phyloP scores from a whole-genome alignment of 2,797 vertebrate species.

The Phrynocephalus guinanensis region DNA sequence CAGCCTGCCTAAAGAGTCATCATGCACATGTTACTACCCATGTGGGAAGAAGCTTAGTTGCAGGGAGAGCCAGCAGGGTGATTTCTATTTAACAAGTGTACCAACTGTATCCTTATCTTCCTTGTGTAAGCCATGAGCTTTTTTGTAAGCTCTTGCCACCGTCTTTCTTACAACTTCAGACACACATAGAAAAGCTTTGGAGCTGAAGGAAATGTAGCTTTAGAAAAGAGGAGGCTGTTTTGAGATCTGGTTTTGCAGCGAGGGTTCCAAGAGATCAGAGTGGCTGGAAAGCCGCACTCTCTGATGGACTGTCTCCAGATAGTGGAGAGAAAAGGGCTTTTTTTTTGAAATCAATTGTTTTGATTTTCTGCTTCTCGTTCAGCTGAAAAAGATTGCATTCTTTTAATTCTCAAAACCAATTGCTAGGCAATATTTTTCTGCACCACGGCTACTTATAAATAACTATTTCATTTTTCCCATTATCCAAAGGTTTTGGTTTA shows the following conservation, averaged over 20 bases:
- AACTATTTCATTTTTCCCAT: conserved; percentile 49
- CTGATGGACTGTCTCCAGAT: conserved; percentile 25
- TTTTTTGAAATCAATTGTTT: conserved; percentile 58
- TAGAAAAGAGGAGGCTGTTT: conserved; percentile 25
- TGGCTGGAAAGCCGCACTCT: conserved; percentile 41
- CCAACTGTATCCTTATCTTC: conserved; percentile 7
- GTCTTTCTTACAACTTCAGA: not conserved
- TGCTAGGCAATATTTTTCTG: conserved; percentile 47
- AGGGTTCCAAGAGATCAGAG: conserved; percentile 25
- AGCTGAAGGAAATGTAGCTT: not conserved
- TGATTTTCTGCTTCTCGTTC: conserved; percentile 59
- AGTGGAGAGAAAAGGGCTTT: conserved; percentile 50
- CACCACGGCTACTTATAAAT: conserved; percentile 24
- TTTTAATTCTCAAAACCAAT: conserved; percentile 56
- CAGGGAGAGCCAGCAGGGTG: conserved; percentile 27
- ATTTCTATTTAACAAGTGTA: conserved; percentile 30
- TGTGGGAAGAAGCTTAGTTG: conserved; percentile 21
- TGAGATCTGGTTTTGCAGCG: not conserved
- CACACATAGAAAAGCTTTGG: not conserved
- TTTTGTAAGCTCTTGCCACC: conserved; percentile 23
- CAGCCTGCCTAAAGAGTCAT: not conserved
- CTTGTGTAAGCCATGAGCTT: not conserved
- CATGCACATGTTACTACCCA: not conserved
- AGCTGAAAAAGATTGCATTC: conserved; percentile 39
- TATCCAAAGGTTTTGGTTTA: conserved; percentile 21